phyloP scores from a whole-genome alignment of 2,888 invertebrate species.

The Pyrrhia umbra region DNA sequence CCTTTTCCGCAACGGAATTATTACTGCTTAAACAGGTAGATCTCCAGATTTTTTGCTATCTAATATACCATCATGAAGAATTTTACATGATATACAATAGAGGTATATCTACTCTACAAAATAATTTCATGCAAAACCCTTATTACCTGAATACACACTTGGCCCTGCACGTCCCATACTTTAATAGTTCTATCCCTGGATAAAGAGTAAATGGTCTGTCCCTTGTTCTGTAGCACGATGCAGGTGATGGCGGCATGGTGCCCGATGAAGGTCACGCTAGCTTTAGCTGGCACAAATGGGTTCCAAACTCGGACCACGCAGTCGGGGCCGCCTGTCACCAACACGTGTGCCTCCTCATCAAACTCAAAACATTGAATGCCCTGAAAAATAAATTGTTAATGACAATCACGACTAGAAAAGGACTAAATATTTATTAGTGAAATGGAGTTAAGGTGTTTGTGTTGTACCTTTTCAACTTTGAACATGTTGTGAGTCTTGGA shows the following conservation, averaged over 20 bases:
- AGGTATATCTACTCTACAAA: too few relatives aligned
- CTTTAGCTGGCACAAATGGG: conserved; percentile 93
- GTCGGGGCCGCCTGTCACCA: conserved; percentile 94
- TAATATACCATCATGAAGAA: too few relatives aligned
- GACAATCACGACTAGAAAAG: background rate
- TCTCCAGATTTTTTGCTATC: too few relatives aligned
- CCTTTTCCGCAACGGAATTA: too few relatives aligned
- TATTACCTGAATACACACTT: conserved; percentile 91
- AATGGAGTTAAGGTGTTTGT: background rate
- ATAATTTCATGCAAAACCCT: background rate
- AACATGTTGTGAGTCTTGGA: conserved; percentile 90
- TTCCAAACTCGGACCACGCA: conserved; percentile 94
- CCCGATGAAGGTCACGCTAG: conserved; percentile 91
- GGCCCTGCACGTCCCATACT: conserved; percentile 93
- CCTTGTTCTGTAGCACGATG: conserved; percentile 92
- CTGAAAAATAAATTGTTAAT: conserved; percentile 65
- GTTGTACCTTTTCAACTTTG: conserved; percentile 84
- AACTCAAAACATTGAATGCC: conserved; percentile 92
- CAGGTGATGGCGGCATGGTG: conserved; percentile 93
- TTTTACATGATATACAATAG: too few relatives aligned
- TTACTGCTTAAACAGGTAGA: too few relatives aligned
- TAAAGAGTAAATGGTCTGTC: conserved; percentile 92
- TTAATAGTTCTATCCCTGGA: conserved; percentile 93
- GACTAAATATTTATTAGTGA: background rate
- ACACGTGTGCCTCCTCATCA: conserved; percentile 89